Conservation (phyloP, 2,797 vertebrate genomes). For the Denticeps clupeoides region DNA sequence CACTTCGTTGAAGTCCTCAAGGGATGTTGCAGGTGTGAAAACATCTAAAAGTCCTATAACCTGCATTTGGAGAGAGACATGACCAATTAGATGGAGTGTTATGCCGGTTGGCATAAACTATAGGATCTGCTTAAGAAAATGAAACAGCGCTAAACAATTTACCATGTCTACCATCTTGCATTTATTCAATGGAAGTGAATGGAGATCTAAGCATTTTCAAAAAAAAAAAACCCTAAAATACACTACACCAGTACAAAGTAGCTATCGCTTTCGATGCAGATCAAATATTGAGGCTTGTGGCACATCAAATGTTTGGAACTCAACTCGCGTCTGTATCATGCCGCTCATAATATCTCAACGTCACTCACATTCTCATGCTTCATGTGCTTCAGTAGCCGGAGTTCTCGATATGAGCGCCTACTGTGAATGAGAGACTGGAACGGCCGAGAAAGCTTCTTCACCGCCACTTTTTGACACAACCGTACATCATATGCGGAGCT, state of each 20-base stretch:
- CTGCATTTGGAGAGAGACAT: constrained; percentile 49
- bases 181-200: no score
- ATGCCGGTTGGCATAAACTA: no score
- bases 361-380: constrained; percentile 35
- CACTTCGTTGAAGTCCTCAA: constrained; percentile 94
- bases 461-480: constrained; percentile 77
- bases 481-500: constrained; percentile 84
- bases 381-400: constrained; percentile 95
- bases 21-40: constrained; percentile 82
- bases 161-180: no score
- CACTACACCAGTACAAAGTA: no score
- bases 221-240: no score
- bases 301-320: no score
- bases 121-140: constrained; percentile 11
- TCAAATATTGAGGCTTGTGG: no score
- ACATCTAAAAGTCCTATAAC: constrained; percentile 92
- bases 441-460: constrained; percentile 94
- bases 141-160: no score
- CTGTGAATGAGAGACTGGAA: constrained; percentile 96
- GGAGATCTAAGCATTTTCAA: no score
- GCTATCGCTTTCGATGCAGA: no score
- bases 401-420: constrained; percentile 88
- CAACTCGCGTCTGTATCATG: no score
- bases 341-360: background rate
- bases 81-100: constrained; percentile 12